A percentile compares a stretch with the other conserved stretches of the same genome.
These are phyloP conservation scores for Forbesichthys agassizii DNA, from an alignment of 2,113 vertebrate species.

Conservation along the genomic window DNA sequence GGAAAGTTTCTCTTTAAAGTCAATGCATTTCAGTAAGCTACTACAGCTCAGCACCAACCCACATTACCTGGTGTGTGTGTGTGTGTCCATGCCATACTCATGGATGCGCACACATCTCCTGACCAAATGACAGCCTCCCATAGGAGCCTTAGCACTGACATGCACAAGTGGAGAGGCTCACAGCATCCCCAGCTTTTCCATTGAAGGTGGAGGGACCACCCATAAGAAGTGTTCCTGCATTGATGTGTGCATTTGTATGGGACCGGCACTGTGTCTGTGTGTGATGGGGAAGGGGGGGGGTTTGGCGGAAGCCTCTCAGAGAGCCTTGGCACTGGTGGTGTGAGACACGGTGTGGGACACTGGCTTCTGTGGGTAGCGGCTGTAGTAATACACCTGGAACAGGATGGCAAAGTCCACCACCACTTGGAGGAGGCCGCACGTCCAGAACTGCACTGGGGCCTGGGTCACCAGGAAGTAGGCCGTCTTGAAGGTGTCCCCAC, in stretches of 20 bases:
- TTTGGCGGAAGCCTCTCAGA: conserved; percentile 69
- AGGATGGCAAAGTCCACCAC: conserved; percentile 91
- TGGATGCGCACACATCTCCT: conserved; percentile 19
- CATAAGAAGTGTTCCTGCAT: not conserved
- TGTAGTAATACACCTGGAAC: conserved; percentile 90
- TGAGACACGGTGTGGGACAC: conserved; percentile 80
- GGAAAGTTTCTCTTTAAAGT: conserved; percentile 12
- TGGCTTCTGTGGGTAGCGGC: conserved; percentile 86
- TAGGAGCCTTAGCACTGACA: conserved; percentile 24
- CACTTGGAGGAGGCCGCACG: conserved; percentile 93
- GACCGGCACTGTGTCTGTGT: not conserved
- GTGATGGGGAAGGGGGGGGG: not conserved
- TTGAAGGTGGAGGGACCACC: not conserved
- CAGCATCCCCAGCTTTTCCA: not conserved
- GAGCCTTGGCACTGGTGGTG: conserved; percentile 89
- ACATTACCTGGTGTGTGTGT: conserved; percentile 14
- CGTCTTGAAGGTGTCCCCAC: conserved; percentile 96
- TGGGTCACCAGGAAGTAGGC: conserved; percentile 93
- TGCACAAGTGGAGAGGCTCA: conserved; percentile 23
- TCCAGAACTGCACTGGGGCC: conserved; percentile 94
- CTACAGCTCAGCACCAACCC: not conserved
- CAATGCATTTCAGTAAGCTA: conserved; percentile 20
- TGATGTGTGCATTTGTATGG: not conserved
- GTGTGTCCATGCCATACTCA: conserved; percentile 43
- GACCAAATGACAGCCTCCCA: conserved; percentile 30